Base-by-base conservation (phyloP, 2,113 vertebrate species). In the Globicephala melas region DNA sequence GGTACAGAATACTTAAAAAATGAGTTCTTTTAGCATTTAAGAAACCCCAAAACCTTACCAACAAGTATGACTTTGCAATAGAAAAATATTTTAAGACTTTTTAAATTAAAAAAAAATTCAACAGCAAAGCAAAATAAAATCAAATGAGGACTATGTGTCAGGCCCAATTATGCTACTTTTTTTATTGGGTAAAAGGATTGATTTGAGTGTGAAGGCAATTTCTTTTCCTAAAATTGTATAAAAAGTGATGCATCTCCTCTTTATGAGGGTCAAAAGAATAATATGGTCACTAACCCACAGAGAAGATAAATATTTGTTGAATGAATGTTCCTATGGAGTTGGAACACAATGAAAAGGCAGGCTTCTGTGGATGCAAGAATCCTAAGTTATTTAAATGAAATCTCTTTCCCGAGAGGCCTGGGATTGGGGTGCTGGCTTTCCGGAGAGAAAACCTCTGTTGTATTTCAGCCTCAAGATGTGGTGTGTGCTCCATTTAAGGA, bases 51-150 rank as follows among this genome's bases (percentile, higher is more conserved):
- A 86, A 65, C 41, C 62, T 79, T 36, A 82, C n/a, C 21, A 82
- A 88, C 18, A 86, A 77, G 95, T 82, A 82, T 44, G n/a, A 91
- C n/a, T 97, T 87, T 73, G 47, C n/a, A 94, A 85, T n/a, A 86
- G 15, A 91, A 92, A 89, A 67, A 21, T 65, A 47, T 91, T 31
- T 94, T 90, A 91, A 91, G 74, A 73, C 6, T 33, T 67, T 41
- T 86, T 31, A 84, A 93, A 62, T 87, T 36, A 62, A 68, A 85
- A 71, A 90, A 77, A 90, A n/a, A 23, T 10, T 50, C 25, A 70
- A 76, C 5, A 28, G 79, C 25, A 85, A 93, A 88, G 26, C 28
- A 70, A 79, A 96, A 81, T 73, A 18, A 85, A 95, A 77, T 67
- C 12, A 92, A 33, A 63, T 36, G n/a, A 71, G 21, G 15, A 6